A percentile compares a stretch with the other conserved stretches of the same genome.
phyloP scores from a whole-genome alignment of 92 coral and sea anemone species.

The Umimayanthus chanpuru region DNA sequence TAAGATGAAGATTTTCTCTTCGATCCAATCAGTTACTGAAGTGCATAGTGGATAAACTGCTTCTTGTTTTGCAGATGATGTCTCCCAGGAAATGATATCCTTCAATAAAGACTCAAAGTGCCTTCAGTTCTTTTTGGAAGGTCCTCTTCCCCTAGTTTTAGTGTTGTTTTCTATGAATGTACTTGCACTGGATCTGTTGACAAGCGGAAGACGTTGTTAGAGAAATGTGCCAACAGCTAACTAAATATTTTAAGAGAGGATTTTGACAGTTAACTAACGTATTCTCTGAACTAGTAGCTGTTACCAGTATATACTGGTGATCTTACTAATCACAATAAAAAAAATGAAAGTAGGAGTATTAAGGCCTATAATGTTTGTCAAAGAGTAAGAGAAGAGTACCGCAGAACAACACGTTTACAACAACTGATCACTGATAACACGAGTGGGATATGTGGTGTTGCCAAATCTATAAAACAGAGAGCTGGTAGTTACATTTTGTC shows the following conservation, averaged over 20 bases:
- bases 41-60: not conserved
- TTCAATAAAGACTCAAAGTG: not conserved
- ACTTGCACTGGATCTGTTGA: constrained; percentile 13
- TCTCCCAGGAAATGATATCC: not conserved
- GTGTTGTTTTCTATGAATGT: not conserved
- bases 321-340: not conserved
- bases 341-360: not conserved
- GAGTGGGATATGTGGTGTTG: too few relatives aligned
- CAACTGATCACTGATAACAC: too few relatives aligned
- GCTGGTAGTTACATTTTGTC: too few relatives aligned
- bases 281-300: not conserved
- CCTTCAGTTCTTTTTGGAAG: not conserved
- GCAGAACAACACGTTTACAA: not conserved
- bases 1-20: not conserved
- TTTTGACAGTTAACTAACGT: not conserved
- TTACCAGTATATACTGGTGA: too few relatives aligned
- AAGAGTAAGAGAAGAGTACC: not conserved
- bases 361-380: not conserved
- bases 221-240: not conserved
- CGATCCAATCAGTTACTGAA: not conserved
- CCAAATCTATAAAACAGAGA: too few relatives aligned
- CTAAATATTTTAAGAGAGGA: too few relatives aligned
- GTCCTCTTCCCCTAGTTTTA: not conserved
- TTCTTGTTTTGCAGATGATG: too few relatives aligned
- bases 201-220: not conserved